phyloP scores from a whole-genome alignment of 2,888 invertebrate species.

The Nymphalis c-album region DNA sequence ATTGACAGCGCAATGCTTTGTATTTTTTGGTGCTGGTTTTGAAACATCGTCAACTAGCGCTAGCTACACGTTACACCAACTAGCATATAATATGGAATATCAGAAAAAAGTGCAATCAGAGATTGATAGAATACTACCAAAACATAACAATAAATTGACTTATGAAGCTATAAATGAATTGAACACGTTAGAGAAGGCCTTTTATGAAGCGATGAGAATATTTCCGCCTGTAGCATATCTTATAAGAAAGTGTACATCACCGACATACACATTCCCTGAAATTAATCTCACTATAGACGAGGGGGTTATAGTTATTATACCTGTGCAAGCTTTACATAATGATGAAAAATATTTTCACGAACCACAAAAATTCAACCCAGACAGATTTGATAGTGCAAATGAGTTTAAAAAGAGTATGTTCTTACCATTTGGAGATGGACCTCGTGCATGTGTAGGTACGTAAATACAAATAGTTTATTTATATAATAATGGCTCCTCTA shows the following conservation, averaged over 20 bases:
- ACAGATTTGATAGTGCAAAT: conserved; percentile 59
- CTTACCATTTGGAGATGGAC: conserved; percentile 72
- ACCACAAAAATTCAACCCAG: conserved; percentile 64
- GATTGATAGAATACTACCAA: conserved; percentile 63
- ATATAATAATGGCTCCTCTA: no score
- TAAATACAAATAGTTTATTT: no score
- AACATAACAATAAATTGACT: conserved; percentile 59
- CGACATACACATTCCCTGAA: conserved; percentile 69
- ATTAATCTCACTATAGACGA: conserved; percentile 61
- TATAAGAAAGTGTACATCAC: conserved; percentile 60
- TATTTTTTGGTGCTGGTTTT: conserved; percentile 77
- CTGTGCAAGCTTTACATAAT: conserved; percentile 66
- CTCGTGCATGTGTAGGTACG: conserved; percentile 71
- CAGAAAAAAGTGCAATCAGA: conserved; percentile 70
- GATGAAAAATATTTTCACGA: conserved; percentile 66
- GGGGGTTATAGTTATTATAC: conserved; percentile 61
- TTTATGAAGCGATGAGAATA: conserved; percentile 70
- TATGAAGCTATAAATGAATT: conserved; percentile 71
- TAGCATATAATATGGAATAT: conserved; percentile 71
- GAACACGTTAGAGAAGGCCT: conserved; percentile 67
- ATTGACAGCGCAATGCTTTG: conserved; percentile 70
- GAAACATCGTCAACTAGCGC: conserved; percentile 78
- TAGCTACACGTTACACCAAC: conserved; percentile 71
- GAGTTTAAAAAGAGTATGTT: conserved; percentile 57
- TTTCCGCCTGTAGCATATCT: conserved; percentile 69